Evolutionary conservation across 2,888 invertebrate genomes (phyloP).

Genomic region (Calliopum simillimum): DNA sequence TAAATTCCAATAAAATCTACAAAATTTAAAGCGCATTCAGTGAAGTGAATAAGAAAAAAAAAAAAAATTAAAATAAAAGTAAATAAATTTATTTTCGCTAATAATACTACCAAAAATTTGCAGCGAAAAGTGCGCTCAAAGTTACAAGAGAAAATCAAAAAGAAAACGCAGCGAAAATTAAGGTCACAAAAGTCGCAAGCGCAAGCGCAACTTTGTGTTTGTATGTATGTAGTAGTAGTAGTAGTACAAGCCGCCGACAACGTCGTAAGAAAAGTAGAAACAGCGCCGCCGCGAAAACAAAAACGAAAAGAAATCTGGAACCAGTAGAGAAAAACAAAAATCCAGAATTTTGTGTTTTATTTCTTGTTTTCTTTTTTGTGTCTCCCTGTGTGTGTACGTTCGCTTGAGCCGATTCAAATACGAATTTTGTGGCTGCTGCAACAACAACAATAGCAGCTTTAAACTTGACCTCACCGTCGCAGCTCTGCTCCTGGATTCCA

Average conservation of each 20-base stretch:
- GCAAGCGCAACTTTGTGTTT: too few relatives aligned
- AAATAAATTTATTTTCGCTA: background rate
- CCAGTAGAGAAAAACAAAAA: constrained; percentile 29
- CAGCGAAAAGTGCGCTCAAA: constrained; percentile 4
- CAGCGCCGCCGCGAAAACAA: constrained; percentile 15
- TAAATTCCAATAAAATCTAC: constrained; percentile 11
- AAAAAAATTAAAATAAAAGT: background rate
- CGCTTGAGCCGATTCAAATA: background rate
- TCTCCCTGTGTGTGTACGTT: too few relatives aligned
- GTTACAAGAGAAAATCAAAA: constrained; percentile 5
- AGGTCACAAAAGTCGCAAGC: constrained; percentile 31
- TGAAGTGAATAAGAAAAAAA: background rate
- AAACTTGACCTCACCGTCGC: too few relatives aligned
- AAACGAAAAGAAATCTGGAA: constrained; percentile 7
- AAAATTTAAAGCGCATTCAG: constrained; percentile 8
- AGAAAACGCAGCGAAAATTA: constrained; percentile 31
- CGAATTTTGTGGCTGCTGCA: background rate
- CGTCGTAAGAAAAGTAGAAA: constrained; percentile 4
- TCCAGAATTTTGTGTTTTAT: too few relatives aligned
- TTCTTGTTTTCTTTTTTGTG: too few relatives aligned
- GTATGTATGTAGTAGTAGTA: background rate
- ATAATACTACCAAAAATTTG: constrained; percentile 4
- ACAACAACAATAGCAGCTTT: background rate
- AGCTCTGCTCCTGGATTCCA: too few relatives aligned
- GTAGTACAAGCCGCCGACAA: background rate